Evolutionary conservation across 2,888 invertebrate genomes (phyloP).

Genomic region (Nowickia ferox): DNA sequence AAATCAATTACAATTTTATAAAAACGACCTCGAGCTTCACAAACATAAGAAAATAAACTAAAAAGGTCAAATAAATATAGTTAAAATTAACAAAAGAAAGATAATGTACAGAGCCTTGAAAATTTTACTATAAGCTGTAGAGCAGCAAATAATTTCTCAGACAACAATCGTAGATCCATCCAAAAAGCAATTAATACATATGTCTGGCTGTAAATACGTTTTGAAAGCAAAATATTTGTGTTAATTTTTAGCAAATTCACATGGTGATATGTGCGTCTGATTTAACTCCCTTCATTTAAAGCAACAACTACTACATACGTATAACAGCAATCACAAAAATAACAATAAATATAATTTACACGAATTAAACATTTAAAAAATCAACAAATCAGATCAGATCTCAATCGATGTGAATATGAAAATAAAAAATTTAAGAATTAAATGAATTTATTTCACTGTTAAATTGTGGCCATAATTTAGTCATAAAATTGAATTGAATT

Average conservation of each 20-base stretch:
- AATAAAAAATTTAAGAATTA: constrained; percentile 44
- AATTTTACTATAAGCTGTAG: too few relatives aligned
- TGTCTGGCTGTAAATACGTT: neutral
- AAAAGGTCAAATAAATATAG: too few relatives aligned
- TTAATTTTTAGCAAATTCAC: constrained; percentile 65
- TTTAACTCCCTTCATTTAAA: constrained; percentile 40
- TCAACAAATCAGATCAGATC: constrained; percentile 69
- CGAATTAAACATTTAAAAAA: constrained; percentile 68
- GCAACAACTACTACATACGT: neutral
- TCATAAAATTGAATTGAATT: constrained; percentile 65
- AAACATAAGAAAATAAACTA: too few relatives aligned
- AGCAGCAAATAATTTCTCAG: neutral
- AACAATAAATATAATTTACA: constrained; percentile 67
- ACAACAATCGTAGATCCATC: neutral
- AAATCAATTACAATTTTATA: too few relatives aligned
- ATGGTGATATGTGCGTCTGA: constrained; percentile 9
- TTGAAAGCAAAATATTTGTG: constrained; percentile 54
- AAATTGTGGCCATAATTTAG: constrained; percentile 66
- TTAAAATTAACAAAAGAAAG: too few relatives aligned
- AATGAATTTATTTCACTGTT: constrained; percentile 71
- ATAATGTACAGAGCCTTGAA: too few relatives aligned
- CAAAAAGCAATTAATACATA: neutral
- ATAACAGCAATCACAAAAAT: constrained; percentile 19
- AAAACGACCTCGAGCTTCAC: too few relatives aligned
- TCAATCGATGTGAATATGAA: constrained; percentile 53